Evolutionary conservation across 2,113 vertebrate species (phyloP).

Genomic region (Euleptes europaea): DNA sequence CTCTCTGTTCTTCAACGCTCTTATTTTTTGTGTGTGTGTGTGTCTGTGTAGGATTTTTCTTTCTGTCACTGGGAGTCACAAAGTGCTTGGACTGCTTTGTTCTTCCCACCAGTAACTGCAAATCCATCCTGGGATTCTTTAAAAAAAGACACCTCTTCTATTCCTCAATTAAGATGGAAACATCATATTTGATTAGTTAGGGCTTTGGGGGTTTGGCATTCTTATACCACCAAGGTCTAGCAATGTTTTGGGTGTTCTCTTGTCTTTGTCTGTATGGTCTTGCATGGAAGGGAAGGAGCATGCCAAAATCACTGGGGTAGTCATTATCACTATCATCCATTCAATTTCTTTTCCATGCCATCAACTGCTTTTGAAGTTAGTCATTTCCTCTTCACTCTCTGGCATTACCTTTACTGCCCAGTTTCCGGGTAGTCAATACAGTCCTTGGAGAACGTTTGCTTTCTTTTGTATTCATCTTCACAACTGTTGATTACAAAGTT

Average conservation of each 20-base stretch:
- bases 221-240: background rate
- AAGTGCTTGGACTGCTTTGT: conserved; percentile 26
- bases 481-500: background rate
- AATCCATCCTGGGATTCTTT: background rate
- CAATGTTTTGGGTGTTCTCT: background rate
- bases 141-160: background rate
- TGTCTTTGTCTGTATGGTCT: background rate
- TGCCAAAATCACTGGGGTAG: background rate
- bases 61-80: conserved; percentile 34
- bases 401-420: background rate
- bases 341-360: background rate
- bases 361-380: background rate
- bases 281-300: background rate
- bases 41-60: background rate
- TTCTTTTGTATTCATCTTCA: background rate
- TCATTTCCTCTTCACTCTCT: background rate
- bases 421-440: background rate
- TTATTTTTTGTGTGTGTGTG: conserved; percentile 2
- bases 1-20: conserved; percentile 43
- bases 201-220: background rate
- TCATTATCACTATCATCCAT: background rate
- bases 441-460: background rate
- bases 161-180: background rate
- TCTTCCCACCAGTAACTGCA: conserved; percentile 18
- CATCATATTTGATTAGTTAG: background rate